Conservation (phyloP, 1,140 invertebrate genomes). For the Nasonia longicornis region DNA sequence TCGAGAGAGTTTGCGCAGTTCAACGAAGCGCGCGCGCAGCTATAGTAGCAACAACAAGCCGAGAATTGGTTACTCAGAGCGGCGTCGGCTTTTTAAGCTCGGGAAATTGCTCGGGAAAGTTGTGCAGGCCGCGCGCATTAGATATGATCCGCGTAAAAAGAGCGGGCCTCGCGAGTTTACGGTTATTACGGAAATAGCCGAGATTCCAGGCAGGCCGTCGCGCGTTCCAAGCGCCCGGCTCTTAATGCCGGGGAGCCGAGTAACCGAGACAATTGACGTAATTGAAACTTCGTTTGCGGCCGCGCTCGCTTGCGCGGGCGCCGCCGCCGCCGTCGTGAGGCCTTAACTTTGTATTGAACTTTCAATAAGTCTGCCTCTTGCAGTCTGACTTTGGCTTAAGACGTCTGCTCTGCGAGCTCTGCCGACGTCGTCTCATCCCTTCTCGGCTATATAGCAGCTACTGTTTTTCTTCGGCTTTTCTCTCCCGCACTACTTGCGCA, state of each 20-base stretch:
- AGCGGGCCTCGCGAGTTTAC: constrained; percentile 13
- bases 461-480: not conserved
- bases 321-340: too few relatives aligned
- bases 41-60: not conserved
- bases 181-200: constrained; percentile 8
- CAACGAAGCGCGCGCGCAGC: not conserved
- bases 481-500: not conserved
- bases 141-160: constrained; percentile 28
- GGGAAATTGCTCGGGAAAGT: not conserved
- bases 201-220: not conserved
- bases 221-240: not conserved
- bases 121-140: not conserved
- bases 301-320: not conserved
- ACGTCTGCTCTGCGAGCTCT: constrained; percentile 1
- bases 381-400: constrained; percentile 47
- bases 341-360: constrained; percentile 49
- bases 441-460: not conserved
- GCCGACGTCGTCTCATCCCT: not conserved
- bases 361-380: constrained; percentile 45
- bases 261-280: constrained; percentile 49
- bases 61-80: not conserved
- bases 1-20: not conserved
- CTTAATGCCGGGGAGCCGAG: constrained; percentile 7
- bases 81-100: not conserved
- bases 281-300: constrained; percentile 49